Evolutionary conservation across 2,797 vertebrate genomes (phyloP), one percentile per base, ranked within the genome.

Genomic region (Amblyraja radiata): DNA sequence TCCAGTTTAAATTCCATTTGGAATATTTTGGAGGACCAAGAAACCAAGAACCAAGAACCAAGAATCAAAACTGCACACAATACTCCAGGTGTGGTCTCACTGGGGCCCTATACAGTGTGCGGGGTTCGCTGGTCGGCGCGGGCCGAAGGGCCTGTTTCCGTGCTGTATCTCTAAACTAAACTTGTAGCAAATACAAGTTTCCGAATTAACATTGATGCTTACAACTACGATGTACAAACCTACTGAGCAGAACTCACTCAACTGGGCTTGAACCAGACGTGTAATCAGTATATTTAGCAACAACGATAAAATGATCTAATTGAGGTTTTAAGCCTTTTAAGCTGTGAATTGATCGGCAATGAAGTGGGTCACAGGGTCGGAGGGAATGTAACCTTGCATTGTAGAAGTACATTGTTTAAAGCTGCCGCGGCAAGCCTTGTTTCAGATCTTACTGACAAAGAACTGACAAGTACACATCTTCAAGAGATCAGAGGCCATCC

Each of bases 301-400:
- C 74, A 76, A 76, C 4, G 1, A 11, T 10, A 76, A 78, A 79
- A 93, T 10, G 65, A 93, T 54, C 71, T 18, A 46, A 77, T 77
- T 93, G 58, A 93, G 74, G 36, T 93, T 65, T 39, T 63, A 25
- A 93, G 92, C 54, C 61, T 63, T 93, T 93, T 58, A 77, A n/a
- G 76, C 76, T 78, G 65, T 21, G 25, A 93, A 63, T 93, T 93
- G 92, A 80, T 93, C 16, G 23, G 7, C 39, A 93, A 13, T 79
- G 39, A 79, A 63, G 78, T 78, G 78, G n/a, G 16, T 32, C 88
- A 36, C 36, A 73, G 14, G 78, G 76, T 76, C 28, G 32, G 78
- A 54, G 61, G 61, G 74, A 93, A n/a, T 3, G 25, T 13, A 58
- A 61, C 74, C 73, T 93, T 93, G 14, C 77, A 58, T 77, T 46